These are phyloP conservation scores for Euphydryas editha DNA, from an alignment of 2,888 invertebrate genomes.

Conservation along the genomic window DNA sequence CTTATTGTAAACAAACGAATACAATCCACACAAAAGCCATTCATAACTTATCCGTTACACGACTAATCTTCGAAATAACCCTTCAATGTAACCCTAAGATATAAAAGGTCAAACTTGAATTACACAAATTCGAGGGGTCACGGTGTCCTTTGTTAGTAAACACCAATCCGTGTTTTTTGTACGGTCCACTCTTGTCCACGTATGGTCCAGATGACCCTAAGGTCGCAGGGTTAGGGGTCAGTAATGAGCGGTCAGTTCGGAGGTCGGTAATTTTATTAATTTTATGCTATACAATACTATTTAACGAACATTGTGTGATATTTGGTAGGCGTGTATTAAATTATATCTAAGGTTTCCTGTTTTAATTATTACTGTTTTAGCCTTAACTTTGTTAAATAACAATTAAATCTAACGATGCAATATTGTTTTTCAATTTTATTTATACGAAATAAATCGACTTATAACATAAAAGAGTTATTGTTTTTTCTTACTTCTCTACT, in stretches of 20 bases:
- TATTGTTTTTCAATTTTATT: no score
- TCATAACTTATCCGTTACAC: conserved; percentile 58
- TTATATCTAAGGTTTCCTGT: not conserved
- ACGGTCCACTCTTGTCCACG: conserved; percentile 63
- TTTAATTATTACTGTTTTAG: no score
- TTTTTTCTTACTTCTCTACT: no score
- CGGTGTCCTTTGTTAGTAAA: conserved; percentile 55
- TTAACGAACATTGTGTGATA: conserved; percentile 12
- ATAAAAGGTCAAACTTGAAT: conserved; percentile 61
- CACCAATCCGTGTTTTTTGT: conserved; percentile 73
- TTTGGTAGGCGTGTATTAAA: conserved; percentile 3
- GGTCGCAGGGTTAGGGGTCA: conserved; percentile 57
- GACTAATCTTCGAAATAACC: conserved; percentile 60
- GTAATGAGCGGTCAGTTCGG: conserved; percentile 37
- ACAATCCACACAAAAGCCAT: conserved; percentile 32
- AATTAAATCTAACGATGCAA: no score
- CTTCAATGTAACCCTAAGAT: conserved; percentile 52
- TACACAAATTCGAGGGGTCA: conserved; percentile 66
- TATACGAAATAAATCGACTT: no score
- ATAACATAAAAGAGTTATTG: no score
- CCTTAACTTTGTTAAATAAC: no score
- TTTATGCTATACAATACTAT: conserved; percentile 43
- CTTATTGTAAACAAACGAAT: conserved; percentile 37
- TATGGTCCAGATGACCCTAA: conserved; percentile 76
- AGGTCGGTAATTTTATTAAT: conserved; percentile 41